A percentile compares a stretch with the other conserved stretches of the same genome.
phyloP scores from a whole-genome alignment of 2,113 vertebrate species.

The Glareola pratincola region DNA sequence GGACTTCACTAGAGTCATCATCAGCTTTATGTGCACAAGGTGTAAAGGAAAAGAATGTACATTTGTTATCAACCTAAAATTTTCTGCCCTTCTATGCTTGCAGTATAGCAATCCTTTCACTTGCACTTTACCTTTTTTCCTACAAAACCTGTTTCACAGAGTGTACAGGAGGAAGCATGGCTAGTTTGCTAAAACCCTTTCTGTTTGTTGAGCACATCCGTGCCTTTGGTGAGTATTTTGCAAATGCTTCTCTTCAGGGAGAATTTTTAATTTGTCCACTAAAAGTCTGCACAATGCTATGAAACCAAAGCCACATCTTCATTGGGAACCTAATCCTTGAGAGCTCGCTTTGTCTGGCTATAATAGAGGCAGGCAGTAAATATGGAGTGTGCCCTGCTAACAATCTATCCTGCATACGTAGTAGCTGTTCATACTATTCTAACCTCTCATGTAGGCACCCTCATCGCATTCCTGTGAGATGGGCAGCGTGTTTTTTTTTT shows the following conservation, averaged over 20 bases:
- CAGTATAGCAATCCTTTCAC: neutral
- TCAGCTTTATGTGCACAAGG: neutral
- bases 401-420: accelerated
- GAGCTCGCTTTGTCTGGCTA: neutral
- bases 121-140: neutral
- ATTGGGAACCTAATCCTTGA: neutral
- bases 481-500: accelerated
- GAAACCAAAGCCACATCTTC: neutral
- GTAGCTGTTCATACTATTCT: neutral
- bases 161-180: neutral
- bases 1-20: neutral
- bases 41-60: neutral
- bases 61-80: neutral
- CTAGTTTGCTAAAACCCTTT: neutral
- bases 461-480: neutral
- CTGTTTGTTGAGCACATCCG: accelerated
- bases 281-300: neutral
- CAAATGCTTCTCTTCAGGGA: neutral
- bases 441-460: neutral
- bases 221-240: neutral
- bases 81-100: neutral
- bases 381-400: accelerated
- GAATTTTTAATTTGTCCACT: neutral
- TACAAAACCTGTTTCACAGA: neutral
- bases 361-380: neutral